A percentile compares a stretch with the other conserved stretches of the same genome.
Conservation (phyloP, 2,888 invertebrate species). For the Drosophila peninsularis region DNA sequence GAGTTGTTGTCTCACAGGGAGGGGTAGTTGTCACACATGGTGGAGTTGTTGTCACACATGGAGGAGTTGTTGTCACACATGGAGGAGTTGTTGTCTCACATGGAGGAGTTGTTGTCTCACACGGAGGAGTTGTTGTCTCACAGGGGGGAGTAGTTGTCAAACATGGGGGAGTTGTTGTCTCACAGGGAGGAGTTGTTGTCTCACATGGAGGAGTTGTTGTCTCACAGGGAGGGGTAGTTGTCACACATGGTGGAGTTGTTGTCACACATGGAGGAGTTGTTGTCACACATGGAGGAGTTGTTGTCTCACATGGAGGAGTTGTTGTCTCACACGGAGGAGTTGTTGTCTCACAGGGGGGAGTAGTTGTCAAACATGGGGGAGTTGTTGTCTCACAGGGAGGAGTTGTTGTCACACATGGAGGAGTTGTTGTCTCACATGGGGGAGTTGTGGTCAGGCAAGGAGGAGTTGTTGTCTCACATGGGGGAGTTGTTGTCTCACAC, state of each 20-base stretch:
- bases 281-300: not conserved
- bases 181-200: not conserved
- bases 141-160: not conserved
- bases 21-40: not conserved
- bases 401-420: slow-evolving; percentile 24
- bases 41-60: not conserved
- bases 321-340: not conserved
- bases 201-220: not conserved
- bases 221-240: not conserved
- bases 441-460: slow-evolving; percentile 8
- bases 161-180: not conserved
- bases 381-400: slow-evolving; percentile 2
- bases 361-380: not conserved
- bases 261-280: not conserved
- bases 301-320: not conserved
- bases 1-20: not conserved
- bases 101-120: not conserved
- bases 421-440: slow-evolving; percentile 10
- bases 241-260: not conserved
- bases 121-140: not conserved
- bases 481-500: slow-evolving; percentile 2
- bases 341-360: not conserved
- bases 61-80: not conserved
- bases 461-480: not conserved
- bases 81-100: not conserved